Evolutionary conservation across 2,113 vertebrate species (phyloP).

Genomic region (Perca flavescens): DNA sequence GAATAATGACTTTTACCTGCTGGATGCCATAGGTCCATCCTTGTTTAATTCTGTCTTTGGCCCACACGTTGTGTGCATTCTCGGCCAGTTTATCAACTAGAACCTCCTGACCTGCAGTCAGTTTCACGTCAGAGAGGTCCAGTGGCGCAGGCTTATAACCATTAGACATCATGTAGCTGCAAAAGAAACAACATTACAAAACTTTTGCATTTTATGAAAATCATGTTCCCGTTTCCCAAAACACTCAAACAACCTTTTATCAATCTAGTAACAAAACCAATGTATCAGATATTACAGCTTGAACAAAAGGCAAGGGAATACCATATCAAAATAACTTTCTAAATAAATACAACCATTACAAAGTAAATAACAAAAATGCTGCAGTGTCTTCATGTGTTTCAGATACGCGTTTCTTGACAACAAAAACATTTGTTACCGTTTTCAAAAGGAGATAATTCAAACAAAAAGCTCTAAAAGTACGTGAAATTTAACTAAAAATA

Average conservation of each 20-base stretch:
- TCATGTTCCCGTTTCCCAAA: background rate
- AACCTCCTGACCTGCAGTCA: constrained; percentile 93
- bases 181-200: constrained; percentile 47
- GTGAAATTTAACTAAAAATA: too few relatives aligned
- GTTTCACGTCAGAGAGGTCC: constrained; percentile 95
- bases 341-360: background rate
- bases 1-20: constrained; percentile 85
- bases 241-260: background rate
- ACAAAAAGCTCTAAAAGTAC: background rate
- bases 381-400: background rate
- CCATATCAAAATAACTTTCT: background rate
- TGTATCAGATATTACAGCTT: background rate
- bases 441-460: background rate
- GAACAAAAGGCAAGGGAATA: background rate
- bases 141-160: constrained; percentile 97
- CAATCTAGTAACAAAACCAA: background rate
- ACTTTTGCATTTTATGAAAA: background rate
- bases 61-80: constrained; percentile 99
- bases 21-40: constrained; percentile 99
- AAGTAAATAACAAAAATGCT: background rate
- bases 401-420: too few relatives aligned
- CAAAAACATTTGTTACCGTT: too few relatives aligned
- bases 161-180: constrained; percentile 96
- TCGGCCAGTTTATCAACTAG: constrained; percentile 98
- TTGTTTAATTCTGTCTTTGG: constrained; percentile 99